Evolutionary conservation across 2,888 invertebrate species (phyloP), one percentile per base, ranked within the genome.

Genomic region (Timema podura): DNA sequence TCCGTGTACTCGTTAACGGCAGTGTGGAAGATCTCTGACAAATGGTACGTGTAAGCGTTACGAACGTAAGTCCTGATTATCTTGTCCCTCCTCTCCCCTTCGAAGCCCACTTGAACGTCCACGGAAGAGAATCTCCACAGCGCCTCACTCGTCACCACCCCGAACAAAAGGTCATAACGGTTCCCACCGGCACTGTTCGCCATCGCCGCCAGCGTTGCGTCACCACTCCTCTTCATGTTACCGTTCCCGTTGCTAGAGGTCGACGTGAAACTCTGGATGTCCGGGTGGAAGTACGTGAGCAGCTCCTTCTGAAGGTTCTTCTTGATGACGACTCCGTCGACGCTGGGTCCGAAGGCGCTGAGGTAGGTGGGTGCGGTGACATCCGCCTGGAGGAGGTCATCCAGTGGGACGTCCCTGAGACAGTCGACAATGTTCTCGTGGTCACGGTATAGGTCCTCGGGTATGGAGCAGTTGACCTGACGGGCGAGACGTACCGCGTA

Each of bases 1-100:
- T 98, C 96, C 71, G 97, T 98, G 83, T 98, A 98, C 79, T 98
- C 97, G 81, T 97, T 97, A 75, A 95, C 92, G 75, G 97, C 92
- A 75, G 98, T 95, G 81, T 93, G 93, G 84, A 96, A 96, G 78
- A 98, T 96, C 83, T 98, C 97, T 79, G 95, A 95, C 76, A 96
- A 86, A 81, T 98, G 98, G 83, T 93, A 97, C 74, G 92, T 92
- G 83, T 95, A 98, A 48, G 96, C 91, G 82, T 98, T 97, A 73
- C 96, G 87, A 68, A 98, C 96, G 81, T 96, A 93, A 49, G 96
- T 95, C 79, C 95, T 87, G 47, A 81, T 74, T 49, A 95, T 93
- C 79, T 92, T 89, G 83, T 95, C 95, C 70, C 95, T 85, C 73
- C 93, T 87, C 76, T 95, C 94, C 72, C 93, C 92, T 78, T 95